phyloP scores from a whole-genome alignment of 2,797 vertebrate species.

The Heliangelus exortis region DNA sequence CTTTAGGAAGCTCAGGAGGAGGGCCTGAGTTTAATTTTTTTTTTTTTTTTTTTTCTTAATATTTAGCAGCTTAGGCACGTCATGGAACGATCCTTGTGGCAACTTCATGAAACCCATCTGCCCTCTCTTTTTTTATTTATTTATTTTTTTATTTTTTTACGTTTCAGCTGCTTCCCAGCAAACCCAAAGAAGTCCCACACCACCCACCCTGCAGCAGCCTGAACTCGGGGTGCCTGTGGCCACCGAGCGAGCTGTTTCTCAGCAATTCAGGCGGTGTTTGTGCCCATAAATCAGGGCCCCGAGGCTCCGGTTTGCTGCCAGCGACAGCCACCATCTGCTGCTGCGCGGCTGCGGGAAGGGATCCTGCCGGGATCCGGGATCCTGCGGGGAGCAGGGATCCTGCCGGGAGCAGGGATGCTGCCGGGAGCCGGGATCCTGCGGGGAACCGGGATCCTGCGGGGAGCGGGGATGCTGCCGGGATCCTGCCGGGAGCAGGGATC shows the following conservation, averaged over 20 bases:
- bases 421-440: too few species aligned
- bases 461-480: too few species aligned
- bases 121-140: not conserved
- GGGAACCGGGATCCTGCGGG: too few species aligned
- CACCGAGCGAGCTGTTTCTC: not conserved
- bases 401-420: too few species aligned
- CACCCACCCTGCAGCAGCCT: not conserved
- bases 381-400: too few species aligned
- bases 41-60: not conserved
- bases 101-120: slow-evolving; percentile 3
- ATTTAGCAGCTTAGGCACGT: slow-evolving; percentile 22
- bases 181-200: not conserved
- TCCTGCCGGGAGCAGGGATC: too few species aligned
- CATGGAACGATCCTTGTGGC: not conserved
- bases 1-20: not conserved
- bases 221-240: not conserved
- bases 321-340: slow-evolving; percentile 63
- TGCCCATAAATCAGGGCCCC: slow-evolving; percentile 34
- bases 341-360: not conserved
- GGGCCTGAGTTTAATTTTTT: not conserved
- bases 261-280: slow-evolving; percentile 23
- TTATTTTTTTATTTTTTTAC: not conserved
- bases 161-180: not conserved
- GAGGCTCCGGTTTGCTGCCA: slow-evolving; percentile 45
- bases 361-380: not conserved